Evolutionary conservation across 2,113 vertebrate genomes (phyloP).

Genomic region (Microtus montanus): DNA sequence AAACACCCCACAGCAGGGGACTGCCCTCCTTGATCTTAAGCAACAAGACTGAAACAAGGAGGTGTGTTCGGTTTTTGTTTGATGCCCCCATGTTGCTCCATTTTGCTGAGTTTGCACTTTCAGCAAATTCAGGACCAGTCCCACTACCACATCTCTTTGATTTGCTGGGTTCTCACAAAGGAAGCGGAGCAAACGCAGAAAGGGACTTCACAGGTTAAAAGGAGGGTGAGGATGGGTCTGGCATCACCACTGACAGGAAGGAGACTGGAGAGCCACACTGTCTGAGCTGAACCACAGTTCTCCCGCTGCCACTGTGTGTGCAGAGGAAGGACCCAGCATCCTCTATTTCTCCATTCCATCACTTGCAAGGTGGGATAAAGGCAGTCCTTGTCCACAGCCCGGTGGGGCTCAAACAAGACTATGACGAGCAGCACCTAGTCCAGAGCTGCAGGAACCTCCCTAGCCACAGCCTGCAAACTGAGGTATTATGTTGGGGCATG

Average conservation of each 20-base stretch:
- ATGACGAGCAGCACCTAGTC: background rate
- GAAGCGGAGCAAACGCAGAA: background rate
- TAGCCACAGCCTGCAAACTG: background rate
- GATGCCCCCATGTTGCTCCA: background rate
- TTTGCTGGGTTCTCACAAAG: background rate
- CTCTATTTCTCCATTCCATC: background rate
- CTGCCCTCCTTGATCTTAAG: background rate
- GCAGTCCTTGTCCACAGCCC: background rate
- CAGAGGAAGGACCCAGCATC: background rate
- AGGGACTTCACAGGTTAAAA: background rate
- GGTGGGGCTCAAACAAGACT: too few relatives aligned
- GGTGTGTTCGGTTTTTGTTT: background rate
- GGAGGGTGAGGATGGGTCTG: background rate
- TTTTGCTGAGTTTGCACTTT: background rate
- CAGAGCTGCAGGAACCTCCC: background rate
- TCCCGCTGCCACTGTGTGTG: background rate
- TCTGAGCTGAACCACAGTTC: background rate
- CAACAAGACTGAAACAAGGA: background rate
- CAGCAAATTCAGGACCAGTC: background rate
- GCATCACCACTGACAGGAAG: background rate
- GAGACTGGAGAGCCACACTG: background rate
- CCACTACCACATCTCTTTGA: background rate
- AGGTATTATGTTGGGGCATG: background rate
- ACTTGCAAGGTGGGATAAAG: background rate
- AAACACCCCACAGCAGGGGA: background rate